These are phyloP conservation scores for Platypus cylindrus DNA, from an alignment of 2,888 invertebrate species.

Conservation along the genomic window DNA sequence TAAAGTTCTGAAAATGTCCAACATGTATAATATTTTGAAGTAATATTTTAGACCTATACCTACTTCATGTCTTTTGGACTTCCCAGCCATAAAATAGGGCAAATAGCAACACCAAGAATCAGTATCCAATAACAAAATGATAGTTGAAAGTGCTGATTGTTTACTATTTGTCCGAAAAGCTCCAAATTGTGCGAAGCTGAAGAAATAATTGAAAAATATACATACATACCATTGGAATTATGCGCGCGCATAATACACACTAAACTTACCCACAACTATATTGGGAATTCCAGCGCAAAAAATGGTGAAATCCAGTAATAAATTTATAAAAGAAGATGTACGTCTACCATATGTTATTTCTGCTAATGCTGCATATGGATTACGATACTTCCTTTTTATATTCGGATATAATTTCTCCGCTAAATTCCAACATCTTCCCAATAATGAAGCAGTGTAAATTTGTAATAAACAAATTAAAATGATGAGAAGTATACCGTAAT, in stretches of 20 bases:
- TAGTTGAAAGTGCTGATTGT: constrained; percentile 48
- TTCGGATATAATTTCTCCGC: constrained; percentile 57
- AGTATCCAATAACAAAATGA: constrained; percentile 78
- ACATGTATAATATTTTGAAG: not conserved
- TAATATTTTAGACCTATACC: not conserved
- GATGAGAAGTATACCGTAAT: constrained; percentile 58
- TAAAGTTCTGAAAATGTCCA: constrained; percentile 40
- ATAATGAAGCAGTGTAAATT: constrained; percentile 67
- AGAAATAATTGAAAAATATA: constrained; percentile 17
- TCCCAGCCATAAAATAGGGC: constrained; percentile 77
- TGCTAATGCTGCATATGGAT: constrained; percentile 75
- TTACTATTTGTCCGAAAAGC: constrained; percentile 59
- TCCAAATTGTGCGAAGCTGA: constrained; percentile 69
- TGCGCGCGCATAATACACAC: not conserved
- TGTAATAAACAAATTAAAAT: constrained; percentile 54
- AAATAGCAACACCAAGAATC: constrained; percentile 57
- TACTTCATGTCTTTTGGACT: constrained; percentile 90
- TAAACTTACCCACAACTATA: constrained; percentile 56
- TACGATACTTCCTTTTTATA: constrained; percentile 41
- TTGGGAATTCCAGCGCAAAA: constrained; percentile 71
- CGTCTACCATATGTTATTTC: constrained; percentile 60
- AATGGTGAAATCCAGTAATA: constrained; percentile 60
- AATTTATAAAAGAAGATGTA: constrained; percentile 49
- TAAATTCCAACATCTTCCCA: constrained; percentile 72
- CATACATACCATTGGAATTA: no score